phyloP scores from a whole-genome alignment of 2,797 vertebrate species.

The Enteromius radiatus region DNA sequence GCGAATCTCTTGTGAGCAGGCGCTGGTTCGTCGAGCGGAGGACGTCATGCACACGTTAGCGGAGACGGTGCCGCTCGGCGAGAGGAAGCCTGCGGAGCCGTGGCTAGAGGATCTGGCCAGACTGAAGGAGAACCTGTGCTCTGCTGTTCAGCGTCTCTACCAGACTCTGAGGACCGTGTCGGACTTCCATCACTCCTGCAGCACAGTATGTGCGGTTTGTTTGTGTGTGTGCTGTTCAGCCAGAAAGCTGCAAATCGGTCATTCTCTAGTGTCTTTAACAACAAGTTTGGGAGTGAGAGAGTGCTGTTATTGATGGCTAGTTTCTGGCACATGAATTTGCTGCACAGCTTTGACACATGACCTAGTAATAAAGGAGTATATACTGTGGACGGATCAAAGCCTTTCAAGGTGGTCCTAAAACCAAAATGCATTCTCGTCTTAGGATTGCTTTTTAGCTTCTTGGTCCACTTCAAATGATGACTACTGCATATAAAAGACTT shows the following conservation, averaged over 20 bases:
- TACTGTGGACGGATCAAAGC: too few relatives aligned
- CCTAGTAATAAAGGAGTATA: too few relatives aligned
- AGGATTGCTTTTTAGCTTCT: too few relatives aligned
- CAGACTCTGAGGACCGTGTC: conserved; percentile 71
- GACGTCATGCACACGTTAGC: conserved; percentile 66
- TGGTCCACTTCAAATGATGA: too few relatives aligned
- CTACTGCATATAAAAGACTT: too few relatives aligned
- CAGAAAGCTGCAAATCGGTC: neutral
- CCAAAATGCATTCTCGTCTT: too few relatives aligned
- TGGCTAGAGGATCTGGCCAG: conserved; percentile 71
- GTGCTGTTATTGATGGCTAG: neutral
- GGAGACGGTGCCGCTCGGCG: conserved; percentile 53
- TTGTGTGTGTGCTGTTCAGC: neutral
- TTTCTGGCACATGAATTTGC: too few relatives aligned
- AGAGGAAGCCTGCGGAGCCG: conserved; percentile 50
- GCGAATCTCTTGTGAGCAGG: conserved; percentile 58
- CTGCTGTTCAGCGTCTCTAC: conserved; percentile 62
- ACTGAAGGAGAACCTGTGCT: conserved; percentile 69
- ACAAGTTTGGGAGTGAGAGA: neutral
- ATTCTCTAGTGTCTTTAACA: neutral
- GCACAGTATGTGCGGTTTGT: conserved; percentile 64
- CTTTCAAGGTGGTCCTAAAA: too few relatives aligned
- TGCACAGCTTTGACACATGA: too few relatives aligned
- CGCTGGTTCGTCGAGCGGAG: conserved; percentile 70
- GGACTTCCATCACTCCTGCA: conserved; percentile 70